Evolutionary conservation across 2,113 vertebrate genomes (phyloP), one percentile per base, ranked within the genome.

Genomic region (Papio anubis): DNA sequence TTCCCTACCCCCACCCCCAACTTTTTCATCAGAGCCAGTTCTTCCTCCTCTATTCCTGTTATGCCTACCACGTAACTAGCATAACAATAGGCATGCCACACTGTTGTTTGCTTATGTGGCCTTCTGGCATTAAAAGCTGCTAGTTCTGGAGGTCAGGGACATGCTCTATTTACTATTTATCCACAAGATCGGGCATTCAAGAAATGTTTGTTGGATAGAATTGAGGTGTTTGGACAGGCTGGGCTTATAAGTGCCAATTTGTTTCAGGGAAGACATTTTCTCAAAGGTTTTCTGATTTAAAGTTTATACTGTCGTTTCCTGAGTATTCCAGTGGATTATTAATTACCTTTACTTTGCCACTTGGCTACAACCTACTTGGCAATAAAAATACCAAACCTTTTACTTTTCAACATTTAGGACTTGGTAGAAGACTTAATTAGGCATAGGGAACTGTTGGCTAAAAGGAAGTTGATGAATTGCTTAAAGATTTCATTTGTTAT

Each of bases 401-500:
- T 75, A 45, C 72, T 93, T 97, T 94, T 35, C 27, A 82, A 23
- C 40, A 50, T 92, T 94, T 86, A 57, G 48, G 23, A 81, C 57
- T 64, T 76, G 20, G 4, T 92, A 11, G 61, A 43, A 11, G 68
- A 48, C 81, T 97, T 87, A 43, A 85, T 96, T 55, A 82, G 66
- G 32, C 27, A 94, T 8, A 92, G 45, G 40, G 93, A 92, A 94
- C 43, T 48, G 38, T 48, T 93, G 75, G 25, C 30, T 91, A 90
- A 96, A 96, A 81, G 38, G 16, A 73, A 90, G 23, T 92, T 68
- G 90, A 80, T 92, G 45, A 85, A 52, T 94, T 93, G 11, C 32
- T 57, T 95, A 61, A 97, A 84, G 11, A 72, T 90, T 97, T 95
- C 32, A 80, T 86, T 95, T 88, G 27, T 88, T 96, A 85, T 10